These are phyloP conservation scores for Lordiphosa fenestrarum DNA, from an alignment of 2,888 invertebrate species.

Conservation along the genomic window DNA sequence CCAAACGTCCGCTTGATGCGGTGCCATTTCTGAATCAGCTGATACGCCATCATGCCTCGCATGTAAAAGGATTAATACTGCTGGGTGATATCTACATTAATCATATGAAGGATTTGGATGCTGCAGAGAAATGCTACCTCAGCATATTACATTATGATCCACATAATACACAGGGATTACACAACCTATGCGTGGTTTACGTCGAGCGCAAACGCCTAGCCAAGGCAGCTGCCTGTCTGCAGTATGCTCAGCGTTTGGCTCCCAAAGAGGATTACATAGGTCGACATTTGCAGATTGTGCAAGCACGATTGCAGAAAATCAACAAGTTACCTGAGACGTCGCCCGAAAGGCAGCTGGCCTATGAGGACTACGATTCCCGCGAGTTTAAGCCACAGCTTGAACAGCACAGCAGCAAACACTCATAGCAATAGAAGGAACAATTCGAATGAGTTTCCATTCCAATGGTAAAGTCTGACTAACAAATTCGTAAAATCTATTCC, in stretches of 20 bases:
- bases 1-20: conserved; percentile 93
- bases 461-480: too few relatives aligned
- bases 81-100: conserved; percentile 98
- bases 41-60: conserved; percentile 94
- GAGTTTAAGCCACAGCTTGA: conserved; percentile 68
- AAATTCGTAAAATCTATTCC: too few relatives aligned
- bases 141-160: conserved; percentile 93
- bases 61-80: conserved; percentile 95
- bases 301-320: conserved; percentile 75
- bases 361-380: conserved; percentile 78
- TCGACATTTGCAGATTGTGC: conserved; percentile 93
- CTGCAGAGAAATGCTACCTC: conserved; percentile 97
- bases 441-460: too few relatives aligned
- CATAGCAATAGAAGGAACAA: conserved; percentile 35
- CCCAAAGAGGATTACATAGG: conserved; percentile 95
- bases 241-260: conserved; percentile 89
- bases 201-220: conserved; percentile 94
- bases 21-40: conserved; percentile 95
- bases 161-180: conserved; percentile 94
- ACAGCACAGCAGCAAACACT: neutral
- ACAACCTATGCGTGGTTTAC: conserved; percentile 97
- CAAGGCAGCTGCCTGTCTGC: conserved; percentile 92
- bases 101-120: conserved; percentile 94
- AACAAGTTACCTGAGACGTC: conserved; percentile 76
- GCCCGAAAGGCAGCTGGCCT: conserved; percentile 77